These are phyloP conservation scores for Perca fluviatilis DNA, from an alignment of 2,113 vertebrate species.

Conservation along the genomic window DNA sequence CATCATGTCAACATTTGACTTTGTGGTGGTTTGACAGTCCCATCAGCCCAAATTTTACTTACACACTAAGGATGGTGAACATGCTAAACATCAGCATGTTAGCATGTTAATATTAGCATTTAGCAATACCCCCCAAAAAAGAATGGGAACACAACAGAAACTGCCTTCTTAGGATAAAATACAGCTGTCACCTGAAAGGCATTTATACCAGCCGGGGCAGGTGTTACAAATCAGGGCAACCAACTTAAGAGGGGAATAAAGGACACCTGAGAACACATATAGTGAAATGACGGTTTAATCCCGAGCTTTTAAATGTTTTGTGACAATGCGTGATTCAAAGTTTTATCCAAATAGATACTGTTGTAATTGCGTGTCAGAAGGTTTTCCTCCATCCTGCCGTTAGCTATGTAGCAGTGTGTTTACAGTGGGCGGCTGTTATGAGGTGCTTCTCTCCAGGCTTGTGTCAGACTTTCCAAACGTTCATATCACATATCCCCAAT, in stretches of 20 bases:
- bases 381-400: slow-evolving; percentile 1
- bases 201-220: background rate
- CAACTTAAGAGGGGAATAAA: background rate
- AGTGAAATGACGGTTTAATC: background rate
- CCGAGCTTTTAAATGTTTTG: background rate
- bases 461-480: slow-evolving; percentile 63
- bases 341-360: slow-evolving; percentile 16
- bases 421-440: slow-evolving; percentile 48
- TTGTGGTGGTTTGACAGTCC: background rate
- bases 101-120: background rate
- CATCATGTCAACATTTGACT: background rate
- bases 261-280: background rate
- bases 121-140: background rate
- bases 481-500: slow-evolving; percentile 37
- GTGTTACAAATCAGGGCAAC: background rate
- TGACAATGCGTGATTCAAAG: background rate
- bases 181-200: background rate
- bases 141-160: background rate
- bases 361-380: background rate
- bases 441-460: slow-evolving; percentile 33
- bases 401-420: slow-evolving; percentile 37
- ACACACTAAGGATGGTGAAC: background rate
- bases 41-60: background rate
- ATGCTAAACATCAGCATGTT: background rate
- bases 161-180: background rate